A percentile compares a stretch with the other conserved stretches of the same genome.
Conservation (phyloP, 2,797 vertebrate species). For the Myioborus miniatus region DNA sequence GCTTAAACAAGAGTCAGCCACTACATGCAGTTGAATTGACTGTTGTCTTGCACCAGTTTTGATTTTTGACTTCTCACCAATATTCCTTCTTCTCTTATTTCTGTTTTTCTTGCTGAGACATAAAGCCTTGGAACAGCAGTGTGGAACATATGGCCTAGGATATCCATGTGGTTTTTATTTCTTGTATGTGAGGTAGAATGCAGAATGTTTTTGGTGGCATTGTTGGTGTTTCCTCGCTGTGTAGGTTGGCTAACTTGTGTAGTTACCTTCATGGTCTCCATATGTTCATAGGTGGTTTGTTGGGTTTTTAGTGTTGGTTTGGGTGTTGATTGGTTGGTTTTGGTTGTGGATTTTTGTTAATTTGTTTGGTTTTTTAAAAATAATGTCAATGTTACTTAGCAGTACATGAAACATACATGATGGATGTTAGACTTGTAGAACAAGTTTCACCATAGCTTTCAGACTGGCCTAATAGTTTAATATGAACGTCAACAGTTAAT, state of each 20-base stretch:
- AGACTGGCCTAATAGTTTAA: not conserved
- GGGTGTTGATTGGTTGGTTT: not conserved
- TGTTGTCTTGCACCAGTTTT: not conserved
- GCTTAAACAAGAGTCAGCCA: not conserved
- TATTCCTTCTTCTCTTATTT: not conserved
- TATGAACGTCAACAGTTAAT: not conserved
- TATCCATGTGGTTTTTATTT: not conserved
- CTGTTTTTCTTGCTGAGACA: not conserved
- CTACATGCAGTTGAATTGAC: fast-evolving
- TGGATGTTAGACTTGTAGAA: not conserved
- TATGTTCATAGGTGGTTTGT: not conserved
- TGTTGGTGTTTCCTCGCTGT: not conserved
- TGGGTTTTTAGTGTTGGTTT: not conserved
- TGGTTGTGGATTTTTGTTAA: not conserved
- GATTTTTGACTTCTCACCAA: not conserved
- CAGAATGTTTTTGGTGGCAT: not conserved
- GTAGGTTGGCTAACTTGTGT: not conserved
- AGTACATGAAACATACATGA: not conserved
- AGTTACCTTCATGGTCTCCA: not conserved
- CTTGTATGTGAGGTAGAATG: not conserved
- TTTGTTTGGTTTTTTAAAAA: fast-evolving
- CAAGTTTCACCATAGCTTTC: not conserved
- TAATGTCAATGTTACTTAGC: not conserved
- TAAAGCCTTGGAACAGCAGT: not conserved
- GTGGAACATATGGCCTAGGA: not conserved